Evolutionary conservation across 2,888 invertebrate genomes (phyloP), one percentile per base, ranked within the genome.

Genomic region (Mechanitis messenoides): DNA sequence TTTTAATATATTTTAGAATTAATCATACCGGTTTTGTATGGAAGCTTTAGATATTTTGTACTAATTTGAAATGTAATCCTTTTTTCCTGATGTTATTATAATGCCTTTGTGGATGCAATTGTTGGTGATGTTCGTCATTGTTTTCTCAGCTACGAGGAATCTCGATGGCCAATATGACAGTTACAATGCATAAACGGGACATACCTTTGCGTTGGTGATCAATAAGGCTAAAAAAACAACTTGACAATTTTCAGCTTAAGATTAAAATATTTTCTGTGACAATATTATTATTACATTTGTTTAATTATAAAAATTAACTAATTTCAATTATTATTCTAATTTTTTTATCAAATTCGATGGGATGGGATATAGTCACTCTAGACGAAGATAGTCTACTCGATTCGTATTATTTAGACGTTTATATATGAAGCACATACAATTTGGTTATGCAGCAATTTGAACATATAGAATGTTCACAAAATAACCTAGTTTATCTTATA

Each of bases 61-160:
- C 50, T 31, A 50, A 12, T 50, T 50, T 31, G 31, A 28, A 31
- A 28, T 47, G 28, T 47, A 47, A 47, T 47, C 2, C 1, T 50
- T 50, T 35, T 35, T 50, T 50, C 11, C 31, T 31, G 50, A 9
- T 50, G 9, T 50, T 50, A 50, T 50, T 50, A 28, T 50, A 50
- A 31, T 50, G 50, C 42, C 9, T 42, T 9, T 42, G 50, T 50
- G 50, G 31, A 31, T 50, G 50, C n/a, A 31, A 65, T 65, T 61
- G 60, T 62, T 68, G 70, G 72, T 75, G 75, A 72, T 73, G 74
- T 68, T 70, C 68, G 70, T 70, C 71, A 76, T 76, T 76, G 72
- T 75, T 77, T 73, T 50, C 59, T 62, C 50, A 62, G 56, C 62
- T 60, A 58, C 72, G 69, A 71, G 71, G 71, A 75, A 75, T 71